A percentile compares a stretch with the other conserved stretches of the same genome.
phyloP scores from a whole-genome alignment of 1,140 invertebrate species.

The Hyles vespertilio region DNA sequence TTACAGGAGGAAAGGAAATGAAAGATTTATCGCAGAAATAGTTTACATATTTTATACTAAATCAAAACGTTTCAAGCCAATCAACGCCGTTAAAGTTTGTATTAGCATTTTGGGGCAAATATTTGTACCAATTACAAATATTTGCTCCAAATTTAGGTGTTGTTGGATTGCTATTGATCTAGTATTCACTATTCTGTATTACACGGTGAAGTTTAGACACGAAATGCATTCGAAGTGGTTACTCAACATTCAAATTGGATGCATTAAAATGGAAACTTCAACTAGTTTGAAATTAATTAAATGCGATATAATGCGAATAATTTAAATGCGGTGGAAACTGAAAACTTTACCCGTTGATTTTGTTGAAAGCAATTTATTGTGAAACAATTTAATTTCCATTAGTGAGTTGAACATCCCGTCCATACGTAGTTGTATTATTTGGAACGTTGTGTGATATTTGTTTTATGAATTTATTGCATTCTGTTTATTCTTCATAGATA shows the following conservation, averaged over 20 bases:
- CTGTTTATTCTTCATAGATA: constrained; percentile 11
- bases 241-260: not conserved
- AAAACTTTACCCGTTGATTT: constrained; percentile 11
- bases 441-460: constrained; percentile 34
- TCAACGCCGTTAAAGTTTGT: too few species aligned
- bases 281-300: constrained; percentile 3
- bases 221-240: too few species aligned
- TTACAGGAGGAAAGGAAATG: not conserved
- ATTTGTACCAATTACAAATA: too few species aligned
- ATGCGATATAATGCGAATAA: constrained; percentile 9
- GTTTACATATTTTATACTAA: not conserved
- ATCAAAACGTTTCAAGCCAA: not conserved
- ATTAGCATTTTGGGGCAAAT: too few species aligned
- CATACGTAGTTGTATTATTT: constrained; percentile 51
- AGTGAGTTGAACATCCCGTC: constrained; percentile 64
- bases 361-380: constrained; percentile 24
- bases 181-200: too few species aligned
- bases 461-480: constrained; percentile 20
- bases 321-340: constrained; percentile 8
- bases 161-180: too few species aligned
- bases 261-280: constrained; percentile 3
- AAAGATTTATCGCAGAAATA: not conserved
- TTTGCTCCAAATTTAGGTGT: too few species aligned
- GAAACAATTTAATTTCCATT: constrained; percentile 40
- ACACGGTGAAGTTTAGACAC: too few species aligned